Evolutionary conservation across 2,113 vertebrate species (phyloP), one percentile per base, ranked within the genome.

Genomic region (Anhinga anhinga): DNA sequence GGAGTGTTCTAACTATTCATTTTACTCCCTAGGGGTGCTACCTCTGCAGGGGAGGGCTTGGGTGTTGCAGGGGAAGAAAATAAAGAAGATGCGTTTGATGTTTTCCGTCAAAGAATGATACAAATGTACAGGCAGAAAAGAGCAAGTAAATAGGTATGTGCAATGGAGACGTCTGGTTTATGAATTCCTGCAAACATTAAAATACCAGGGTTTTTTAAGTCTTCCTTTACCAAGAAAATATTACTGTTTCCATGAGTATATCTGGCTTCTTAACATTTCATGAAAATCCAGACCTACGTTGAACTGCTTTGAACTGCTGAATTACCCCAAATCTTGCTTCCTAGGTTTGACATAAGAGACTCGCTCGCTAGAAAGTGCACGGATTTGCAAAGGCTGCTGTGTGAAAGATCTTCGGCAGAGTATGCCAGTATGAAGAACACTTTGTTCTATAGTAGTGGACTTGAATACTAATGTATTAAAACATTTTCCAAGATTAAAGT

Each of bases 71-170:
- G 98, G 67, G 97, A 97, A 18, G 97, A 98, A 49, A 98, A 96
- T n/a, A 96, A 96, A 59, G 98, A 98, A 73, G 98, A 98, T 78
- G 98, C 98, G 8, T 98, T 98, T 78, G 98, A 98, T 36, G 93
- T 97, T 74, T 98, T 98, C 96, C 98, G 98, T 13, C 98, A 98
- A 89, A 98, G 98, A 88, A 98, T 98, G 98, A 98, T 98, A 93
- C 97, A 98, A 86, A 98, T 98, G 98, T 98, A 98, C 97, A 97
- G 98, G 63, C 97, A 98, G 95, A 98, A 98, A 93, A 95, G 98
- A 89, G 98, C 97, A 66, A 98, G 76, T 94, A 98, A 98, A 90
- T 98, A 98, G 98, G 98, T 98, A 96, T 38, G 98, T 94, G 88
- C 87, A 34, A 42, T 38, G 53, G 80, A 34, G 21, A 26, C 29